Conservation (phyloP, 2,888 invertebrate species). For the Gymnosoma rotundatum region DNA sequence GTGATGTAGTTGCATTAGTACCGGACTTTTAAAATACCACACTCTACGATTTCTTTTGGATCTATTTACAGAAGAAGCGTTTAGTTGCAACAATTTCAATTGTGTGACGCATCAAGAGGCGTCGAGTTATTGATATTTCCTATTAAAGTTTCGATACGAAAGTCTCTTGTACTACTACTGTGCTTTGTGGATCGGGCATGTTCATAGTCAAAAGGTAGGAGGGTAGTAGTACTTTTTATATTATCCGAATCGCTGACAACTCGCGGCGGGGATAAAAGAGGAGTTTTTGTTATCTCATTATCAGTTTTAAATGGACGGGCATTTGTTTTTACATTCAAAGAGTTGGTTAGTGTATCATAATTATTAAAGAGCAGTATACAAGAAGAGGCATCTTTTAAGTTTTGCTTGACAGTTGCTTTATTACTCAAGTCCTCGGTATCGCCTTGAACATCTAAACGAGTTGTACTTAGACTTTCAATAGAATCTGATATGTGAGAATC, state of each 20-base stretch:
- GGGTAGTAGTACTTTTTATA: conserved; percentile 71
- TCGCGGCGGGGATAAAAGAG: conserved; percentile 34
- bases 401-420: conserved; percentile 34
- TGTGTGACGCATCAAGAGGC: conserved; percentile 18
- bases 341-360: conserved; percentile 76
- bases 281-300: conserved; percentile 37
- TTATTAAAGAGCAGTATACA: conserved; percentile 78
- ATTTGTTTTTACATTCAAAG: conserved; percentile 72
- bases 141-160: conserved; percentile 82
- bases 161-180: conserved; percentile 80
- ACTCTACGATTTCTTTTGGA: conserved; percentile 20
- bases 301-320: conserved; percentile 75
- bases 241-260: conserved; percentile 55
- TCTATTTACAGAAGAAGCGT: conserved; percentile 48
- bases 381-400: conserved; percentile 73
- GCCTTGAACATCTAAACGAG: conserved; percentile 74
- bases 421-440: conserved; percentile 70
- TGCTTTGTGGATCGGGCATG: conserved; percentile 75
- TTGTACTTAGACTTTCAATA: conserved; percentile 79
- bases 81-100: conserved; percentile 27
- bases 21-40: conserved; percentile 50
- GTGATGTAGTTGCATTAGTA: conserved; percentile 49
- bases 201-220: conserved; percentile 76
- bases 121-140: conserved; percentile 72
- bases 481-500: conserved; percentile 81